phyloP scores from a whole-genome alignment of 1,140 invertebrate species.

The Drosophila kurseongensis region DNA sequence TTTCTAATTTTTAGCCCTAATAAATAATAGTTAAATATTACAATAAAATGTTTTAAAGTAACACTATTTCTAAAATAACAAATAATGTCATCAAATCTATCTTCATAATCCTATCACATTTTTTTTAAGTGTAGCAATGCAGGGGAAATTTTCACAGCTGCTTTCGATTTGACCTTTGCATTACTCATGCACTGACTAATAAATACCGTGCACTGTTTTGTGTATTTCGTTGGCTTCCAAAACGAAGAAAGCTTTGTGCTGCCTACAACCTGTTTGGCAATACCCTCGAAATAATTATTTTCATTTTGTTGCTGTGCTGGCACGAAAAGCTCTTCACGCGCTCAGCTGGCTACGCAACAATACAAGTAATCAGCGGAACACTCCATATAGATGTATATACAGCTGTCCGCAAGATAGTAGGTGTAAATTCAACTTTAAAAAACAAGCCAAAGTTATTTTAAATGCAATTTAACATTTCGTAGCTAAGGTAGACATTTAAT shows the following conservation, averaged over 20 bases:
- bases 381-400: background rate
- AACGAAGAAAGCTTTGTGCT: conserved; percentile 49
- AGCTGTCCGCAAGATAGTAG: background rate
- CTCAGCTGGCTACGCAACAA: conserved; percentile 61
- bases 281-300: conserved; percentile 56
- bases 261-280: conserved; percentile 73
- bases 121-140: conserved; percentile 4
- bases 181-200: conserved; percentile 56
- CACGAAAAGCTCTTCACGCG: conserved; percentile 72
- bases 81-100: background rate
- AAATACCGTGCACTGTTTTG: conserved; percentile 28
- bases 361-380: conserved; percentile 31
- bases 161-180: conserved; percentile 31
- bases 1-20: too few species aligned
- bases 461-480: too few species aligned
- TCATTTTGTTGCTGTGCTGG: conserved; percentile 70
- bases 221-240: conserved; percentile 45
- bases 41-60: too few species aligned
- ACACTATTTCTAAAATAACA: too few species aligned
- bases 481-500: too few species aligned
- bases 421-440: background rate
- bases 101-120: background rate
- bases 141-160: conserved; percentile 30
- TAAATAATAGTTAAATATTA: too few species aligned
- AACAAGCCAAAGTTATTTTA: too few species aligned